Base-by-base conservation (phyloP, 2,888 invertebrate genomes). In the Lymantria dispar region DNA sequence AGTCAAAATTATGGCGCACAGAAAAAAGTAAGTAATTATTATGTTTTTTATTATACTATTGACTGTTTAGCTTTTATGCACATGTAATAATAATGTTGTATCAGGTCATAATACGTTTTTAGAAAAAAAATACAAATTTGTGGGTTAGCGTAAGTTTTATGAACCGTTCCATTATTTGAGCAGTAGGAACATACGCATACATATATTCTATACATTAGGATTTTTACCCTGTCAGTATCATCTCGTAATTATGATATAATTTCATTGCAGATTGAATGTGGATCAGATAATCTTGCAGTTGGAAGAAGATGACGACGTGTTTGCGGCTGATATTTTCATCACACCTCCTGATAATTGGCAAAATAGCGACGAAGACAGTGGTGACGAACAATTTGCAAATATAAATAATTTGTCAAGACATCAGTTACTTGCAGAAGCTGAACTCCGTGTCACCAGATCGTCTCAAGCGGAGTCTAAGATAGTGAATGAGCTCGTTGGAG, bases 351-450 rank as follows among this genome's bases (percentile, higher is more conserved):
- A 54, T 42, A 54, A 51, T 46, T 50, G 43, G 41, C 43, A 50
- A 42, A 54, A 51, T 38, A 54, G 50, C 15, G 50, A 54, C 42
- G 48, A 51, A 48, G n/a, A n/a, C n/a, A n/a, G n/a, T n/a, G n/a
- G n/a, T n/a, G n/a, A n/a, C n/a, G n/a, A n/a, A n/a, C n/a, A 54
- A 36, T 50, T 43, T 41, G 41, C 50, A 37, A 42, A 33, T 49
- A 54, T 48, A 48, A 55, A 51, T 46, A 51, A 51, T 41, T 55
- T 51, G 40, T 55, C 55, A 13, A 48, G 49, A 42, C 48, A 52
- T 45, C 56, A n/a, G n/a, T n/a, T n/a, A n/a, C n/a, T n/a, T n/a
- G 54, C 50, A 29, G 54, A 54, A 54, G 48, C 47, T 55, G 55
- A 55, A 55, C 41, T 55, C 45, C 36, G n/a, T n/a, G n/a, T n/a